Base-by-base conservation (phyloP, 2,797 vertebrate species). In the Smutsia temminckii region DNA sequence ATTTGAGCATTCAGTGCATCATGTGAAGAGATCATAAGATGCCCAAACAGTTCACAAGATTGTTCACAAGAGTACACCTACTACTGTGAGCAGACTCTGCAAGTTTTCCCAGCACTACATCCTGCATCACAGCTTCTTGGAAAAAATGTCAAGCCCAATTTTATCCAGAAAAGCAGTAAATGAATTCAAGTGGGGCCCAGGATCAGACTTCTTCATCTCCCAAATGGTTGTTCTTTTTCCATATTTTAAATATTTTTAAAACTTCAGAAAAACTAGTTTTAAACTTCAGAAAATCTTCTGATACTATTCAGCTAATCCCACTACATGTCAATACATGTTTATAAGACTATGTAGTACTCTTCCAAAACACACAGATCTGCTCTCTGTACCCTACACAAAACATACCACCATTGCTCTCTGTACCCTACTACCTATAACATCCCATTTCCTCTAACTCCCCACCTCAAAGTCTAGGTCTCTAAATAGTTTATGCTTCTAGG, bases 1-100 rank as follows among this genome's bases (percentile, higher is more conserved):
- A 93, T 59, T n/a, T 88, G 18, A 59, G 42, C 57, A 34, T 4
- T 61, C 32, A 74, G 32, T 85, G 16, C 13, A 85, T 71, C 92
- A 42, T 37, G 18, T 80, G 94, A 91, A 85, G 78, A 81, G 17
- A 79, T 78, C n/a, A 64, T 59, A 87, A 81, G 34, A 94, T 87
- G 40, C 42, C 71, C 37, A 74, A 93, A 77, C 71, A 23, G 87
- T 96, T 59, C 59, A 89, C 1, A 29, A 93, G 20, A 86, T 37
- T 66, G 20, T 14, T 77, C 34, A 18, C 75, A 91, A 40, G 40
- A 40, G 40, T 61, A 9, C 5, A 16, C 12, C 55, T 72, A 63
- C 29, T 68, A 49, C 4, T 63, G 1, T 16, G 16, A 49, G 66
- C 9, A 96, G 87, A 96, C 17, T 74, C 23, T 42, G 63, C 6